Percentiles rank a stretch among this genome's conserved stretches.
Conservation (phyloP, 2,113 vertebrate genomes). For the Myiozetetes cayanensis region DNA sequence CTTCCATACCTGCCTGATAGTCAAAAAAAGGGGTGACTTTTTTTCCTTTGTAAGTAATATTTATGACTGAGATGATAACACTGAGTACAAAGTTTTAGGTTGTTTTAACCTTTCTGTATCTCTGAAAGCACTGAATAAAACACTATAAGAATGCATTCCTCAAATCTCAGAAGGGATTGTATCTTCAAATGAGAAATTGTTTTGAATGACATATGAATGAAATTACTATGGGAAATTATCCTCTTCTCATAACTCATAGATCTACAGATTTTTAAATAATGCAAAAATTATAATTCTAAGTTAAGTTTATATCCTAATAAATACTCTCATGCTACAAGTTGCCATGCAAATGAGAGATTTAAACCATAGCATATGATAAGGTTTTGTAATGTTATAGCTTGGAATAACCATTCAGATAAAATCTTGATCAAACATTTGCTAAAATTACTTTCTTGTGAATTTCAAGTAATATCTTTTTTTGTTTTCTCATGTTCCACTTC, state of each 20-base stretch:
- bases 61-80: neutral
- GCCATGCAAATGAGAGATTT: neutral
- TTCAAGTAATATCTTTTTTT: neutral
- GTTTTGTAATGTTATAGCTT: neutral
- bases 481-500: neutral
- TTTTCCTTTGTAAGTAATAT: neutral
- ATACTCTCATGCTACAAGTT: rapidly evolving
- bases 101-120: neutral
- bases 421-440: neutral
- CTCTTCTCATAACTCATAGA: neutral
- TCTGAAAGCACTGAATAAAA: neutral
- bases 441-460: neutral
- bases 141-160: neutral
- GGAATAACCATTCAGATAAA: neutral
- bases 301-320: neutral
- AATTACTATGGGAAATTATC: neutral
- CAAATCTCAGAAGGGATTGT: neutral
- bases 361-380: neutral
- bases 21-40: neutral
- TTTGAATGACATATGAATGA: neutral
- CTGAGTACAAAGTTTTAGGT: neutral
- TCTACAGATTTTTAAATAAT: neutral
- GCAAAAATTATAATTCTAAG: neutral
- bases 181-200: neutral
- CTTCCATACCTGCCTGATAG: neutral